phyloP scores from a whole-genome alignment of 2,888 invertebrate species.

The Diarsia dahlii region DNA sequence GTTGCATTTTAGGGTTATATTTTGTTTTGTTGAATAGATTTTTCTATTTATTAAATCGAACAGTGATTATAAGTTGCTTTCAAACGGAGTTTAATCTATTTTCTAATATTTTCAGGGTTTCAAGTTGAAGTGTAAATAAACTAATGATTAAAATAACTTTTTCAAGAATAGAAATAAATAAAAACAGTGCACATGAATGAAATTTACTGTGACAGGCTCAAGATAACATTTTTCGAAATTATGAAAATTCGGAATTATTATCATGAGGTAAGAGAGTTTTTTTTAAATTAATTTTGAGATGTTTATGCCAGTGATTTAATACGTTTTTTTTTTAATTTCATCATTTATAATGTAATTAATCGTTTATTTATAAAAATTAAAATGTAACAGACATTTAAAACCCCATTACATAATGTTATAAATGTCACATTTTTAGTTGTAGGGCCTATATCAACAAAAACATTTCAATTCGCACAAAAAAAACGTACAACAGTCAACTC shows the following conservation, averaged over 20 bases:
- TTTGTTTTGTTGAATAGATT: slow-evolving; percentile 30
- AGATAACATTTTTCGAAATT: slow-evolving; percentile 77
- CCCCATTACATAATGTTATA: too few relatives aligned
- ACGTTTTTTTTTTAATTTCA: background rate
- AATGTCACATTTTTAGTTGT: too few relatives aligned
- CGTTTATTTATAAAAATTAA: background rate
- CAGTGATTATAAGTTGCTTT: slow-evolving; percentile 60
- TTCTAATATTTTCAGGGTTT: slow-evolving; percentile 51
- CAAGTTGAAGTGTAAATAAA: slow-evolving; percentile 41
- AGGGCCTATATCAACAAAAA: too few relatives aligned
- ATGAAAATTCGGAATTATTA: slow-evolving; percentile 89
- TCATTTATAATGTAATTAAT: too few relatives aligned
- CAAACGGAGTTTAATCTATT: slow-evolving; percentile 27
- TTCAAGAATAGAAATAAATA: slow-evolving; percentile 33
- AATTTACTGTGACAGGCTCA: slow-evolving; percentile 74
- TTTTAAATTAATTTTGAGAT: too few relatives aligned
- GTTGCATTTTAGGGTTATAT: slow-evolving; percentile 4
- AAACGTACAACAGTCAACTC: background rate
- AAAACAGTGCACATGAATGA: slow-evolving; percentile 76
- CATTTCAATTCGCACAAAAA: background rate
- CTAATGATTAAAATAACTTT: slow-evolving; percentile 29
- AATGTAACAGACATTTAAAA: background rate
- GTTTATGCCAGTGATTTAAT: too few relatives aligned
- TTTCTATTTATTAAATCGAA: slow-evolving; percentile 45
- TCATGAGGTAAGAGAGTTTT: slow-evolving; percentile 81